Conservation (phyloP, 2,888 invertebrate genomes). For the Polyommatus icarus region DNA sequence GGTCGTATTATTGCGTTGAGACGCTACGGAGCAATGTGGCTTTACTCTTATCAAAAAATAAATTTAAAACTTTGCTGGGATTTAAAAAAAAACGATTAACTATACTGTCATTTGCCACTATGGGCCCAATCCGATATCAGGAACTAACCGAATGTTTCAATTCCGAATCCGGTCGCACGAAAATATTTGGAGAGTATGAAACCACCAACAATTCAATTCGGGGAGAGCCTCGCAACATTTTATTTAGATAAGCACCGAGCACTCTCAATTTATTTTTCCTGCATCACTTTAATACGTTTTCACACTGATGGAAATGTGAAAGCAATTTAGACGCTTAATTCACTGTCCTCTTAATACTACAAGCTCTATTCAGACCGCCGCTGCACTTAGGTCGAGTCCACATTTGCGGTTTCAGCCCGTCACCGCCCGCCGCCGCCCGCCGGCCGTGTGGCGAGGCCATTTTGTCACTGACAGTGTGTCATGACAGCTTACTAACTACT, state of each 20-base stretch:
- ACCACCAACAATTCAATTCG: conserved; percentile 18
- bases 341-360: conserved; percentile 36
- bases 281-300: conserved; percentile 32
- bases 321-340: conserved; percentile 44
- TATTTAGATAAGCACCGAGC: conserved; percentile 25
- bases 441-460: conserved; percentile 43
- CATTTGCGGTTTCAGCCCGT: conserved; percentile 47
- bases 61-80: not conserved
- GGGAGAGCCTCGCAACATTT: conserved; percentile 7
- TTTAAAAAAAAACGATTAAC: not conserved
- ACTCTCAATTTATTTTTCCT: conserved; percentile 32
- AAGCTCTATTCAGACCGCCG: conserved; percentile 40
- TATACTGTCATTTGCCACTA: not conserved
- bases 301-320: conserved; percentile 37
- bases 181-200: not conserved
- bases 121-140: not conserved
- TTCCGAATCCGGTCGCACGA: not conserved
- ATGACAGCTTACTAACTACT: conserved; percentile 31
- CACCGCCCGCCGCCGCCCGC: conserved; percentile 18
- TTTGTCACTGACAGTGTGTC: conserved; percentile 48
- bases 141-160: not conserved
- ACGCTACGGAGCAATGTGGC: not conserved
- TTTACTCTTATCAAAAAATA: not conserved
- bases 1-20: too few relatives aligned
- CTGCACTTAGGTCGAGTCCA: conserved; percentile 45